Evolutionary conservation across 2,797 vertebrate species (phyloP), one percentile per base, ranked within the genome.

Genomic region (Myiothlypis coronata): DNA sequence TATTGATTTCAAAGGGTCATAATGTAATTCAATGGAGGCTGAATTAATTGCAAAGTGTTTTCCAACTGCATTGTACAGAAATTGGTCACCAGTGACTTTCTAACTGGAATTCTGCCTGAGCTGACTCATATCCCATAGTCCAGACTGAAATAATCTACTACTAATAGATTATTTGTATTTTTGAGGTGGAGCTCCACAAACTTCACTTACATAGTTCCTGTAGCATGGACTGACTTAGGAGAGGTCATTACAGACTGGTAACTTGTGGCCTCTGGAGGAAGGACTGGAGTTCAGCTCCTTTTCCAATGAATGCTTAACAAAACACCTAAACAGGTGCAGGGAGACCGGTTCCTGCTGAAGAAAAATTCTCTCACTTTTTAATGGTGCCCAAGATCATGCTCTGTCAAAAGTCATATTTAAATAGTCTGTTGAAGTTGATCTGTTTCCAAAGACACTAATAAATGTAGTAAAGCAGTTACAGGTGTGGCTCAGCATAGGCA

Each of bases 1-100:
- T 69, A 16, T 8, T 30, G 16, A 63, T 74, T 94, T 82, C 47
- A 52, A n/a, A n/a, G 34, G 22, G 30, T 22, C 39, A 53, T 14
- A 55, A 9, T 67, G 35, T 37, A 59, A 79, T 79, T 52, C 11
- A 37, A 0, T 3, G 20, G 28, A 52, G 26, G 39, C 6, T 67
- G 60, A 76, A 57, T 47, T 50, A 6, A 18, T 19, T 55, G 11
- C 21, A 44, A n/a, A 53, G 4, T 6, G 3, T 72, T 75, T 56
- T 39, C 19, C n/a, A 50, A 0, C 4, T 49, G 24, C 3, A 0
- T 15, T 6, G 11, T 21, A 5, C 4, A 41, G 52, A 59, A 65
- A 14, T 12, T 63, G 26, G 30, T 35, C 15, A 1, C 77, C 35
- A n/a, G 11, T 68, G 57, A n/a, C 20, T 53, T 85, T 34, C 49